Percentiles rank a stretch among this genome's conserved stretches.
Conservation (phyloP, 2,113 vertebrate genomes). For the Cranoglanis bouderius region DNA sequence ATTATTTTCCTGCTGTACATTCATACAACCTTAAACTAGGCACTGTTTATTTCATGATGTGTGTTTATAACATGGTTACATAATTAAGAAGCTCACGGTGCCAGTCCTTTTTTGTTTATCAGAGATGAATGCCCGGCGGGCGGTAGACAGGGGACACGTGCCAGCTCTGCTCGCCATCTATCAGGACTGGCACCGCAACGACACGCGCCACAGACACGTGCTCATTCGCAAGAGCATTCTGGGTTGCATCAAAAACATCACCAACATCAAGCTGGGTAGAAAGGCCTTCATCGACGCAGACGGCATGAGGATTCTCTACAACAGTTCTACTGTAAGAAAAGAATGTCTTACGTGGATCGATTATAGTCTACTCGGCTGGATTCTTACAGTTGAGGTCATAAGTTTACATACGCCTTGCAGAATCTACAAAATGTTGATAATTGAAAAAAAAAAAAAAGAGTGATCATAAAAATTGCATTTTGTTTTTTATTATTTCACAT, state of each 20-base stretch:
- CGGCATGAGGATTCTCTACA: conserved; percentile 94
- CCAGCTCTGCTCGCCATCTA: conserved; percentile 84
- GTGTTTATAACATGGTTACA: not conserved
- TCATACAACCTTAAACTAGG: not conserved
- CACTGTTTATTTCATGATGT: not conserved
- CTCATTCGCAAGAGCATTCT: conserved; percentile 93
- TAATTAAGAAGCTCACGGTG: not conserved
- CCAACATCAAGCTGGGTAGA: conserved; percentile 91
- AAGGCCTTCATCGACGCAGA: conserved; percentile 91
- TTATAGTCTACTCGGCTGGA: not conserved
- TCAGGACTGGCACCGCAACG: conserved; percentile 94
- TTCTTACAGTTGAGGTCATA: no score
- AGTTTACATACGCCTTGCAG: no score
- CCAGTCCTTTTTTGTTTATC: conserved; percentile 20
- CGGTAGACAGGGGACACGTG: conserved; percentile 87
- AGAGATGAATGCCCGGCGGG: conserved; percentile 93
- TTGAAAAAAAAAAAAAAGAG: no score
- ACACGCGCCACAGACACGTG: conserved; percentile 89
- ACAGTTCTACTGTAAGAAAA: conserved; percentile 84
- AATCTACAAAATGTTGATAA: no score
- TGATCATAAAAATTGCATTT: no score
- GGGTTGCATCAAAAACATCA: conserved; percentile 90
- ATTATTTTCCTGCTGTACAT: not conserved
- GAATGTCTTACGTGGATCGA: not conserved
- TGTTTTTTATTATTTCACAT: no score